Evolutionary conservation across 2,888 invertebrate species (phyloP), one percentile per base, ranked within the genome.

Genomic region (Gandaritis pyraliata): DNA sequence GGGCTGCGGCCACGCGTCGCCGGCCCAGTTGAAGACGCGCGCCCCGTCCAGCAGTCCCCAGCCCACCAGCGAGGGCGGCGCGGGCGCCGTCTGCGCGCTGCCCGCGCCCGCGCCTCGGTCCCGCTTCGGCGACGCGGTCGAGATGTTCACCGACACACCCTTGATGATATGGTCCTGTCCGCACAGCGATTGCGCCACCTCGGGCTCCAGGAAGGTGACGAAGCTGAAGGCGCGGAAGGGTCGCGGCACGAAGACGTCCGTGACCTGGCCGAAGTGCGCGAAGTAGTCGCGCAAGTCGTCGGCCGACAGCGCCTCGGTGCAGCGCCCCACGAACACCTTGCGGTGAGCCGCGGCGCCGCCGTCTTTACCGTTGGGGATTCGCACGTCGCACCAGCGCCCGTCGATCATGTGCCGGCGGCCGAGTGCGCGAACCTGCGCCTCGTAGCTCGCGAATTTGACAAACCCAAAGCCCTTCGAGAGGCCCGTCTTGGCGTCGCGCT

Each of bases 141-240:
- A 96, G 65, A 98, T 96, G 87, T 97, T 96, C 48, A 97, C 96
- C 12, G 96, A 96, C 55, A 97, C 96, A 57, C 97, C 96, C 83
- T 96, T 96, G 65, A 96, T 95, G 70, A 96, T 96, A 81, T 96
- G 96, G 88, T 96, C 96, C 82, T 96, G 96, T 0, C 96, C 96
- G 77, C 96, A 96, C 39, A 96, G 88, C 15, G 94, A 94, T 82
- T 96, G 96, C 8, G 96, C 97, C 58, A 96, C 95, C 76, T 96
- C 95, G 0, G 96, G 94, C 81, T 96, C 96, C 63, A 96, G 90
- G 85, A 97, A 96, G 23, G 97, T 97, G 48, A 97, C 96, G 86
- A 97, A 97, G 73, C 95, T 95, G 83, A 96, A 95, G 43, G 95
- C 95, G 50, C 95, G 93, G 86, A 97, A 97, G n/a, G 97, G 97